Evolutionary conservation across 2,797 vertebrate genomes (phyloP).

Genomic region (Pseudomugil gertrudae): DNA sequence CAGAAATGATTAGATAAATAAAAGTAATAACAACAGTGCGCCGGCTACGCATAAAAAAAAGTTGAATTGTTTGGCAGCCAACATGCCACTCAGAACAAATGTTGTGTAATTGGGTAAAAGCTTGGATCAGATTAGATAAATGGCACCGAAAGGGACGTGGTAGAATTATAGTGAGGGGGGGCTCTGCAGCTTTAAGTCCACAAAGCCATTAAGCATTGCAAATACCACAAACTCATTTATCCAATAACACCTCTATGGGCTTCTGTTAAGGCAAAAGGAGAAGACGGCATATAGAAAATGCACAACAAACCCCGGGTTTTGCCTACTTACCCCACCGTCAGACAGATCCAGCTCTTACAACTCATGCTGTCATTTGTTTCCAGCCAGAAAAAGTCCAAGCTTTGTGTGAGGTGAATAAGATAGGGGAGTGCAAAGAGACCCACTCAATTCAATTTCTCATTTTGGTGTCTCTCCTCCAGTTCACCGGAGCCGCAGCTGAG

Average conservation of each 20-base stretch:
- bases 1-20: background rate
- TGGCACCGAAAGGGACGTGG: slow-evolving; percentile 33
- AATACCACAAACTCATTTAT: slow-evolving; percentile 78
- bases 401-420: slow-evolving; percentile 58
- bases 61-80: slow-evolving; percentile 37
- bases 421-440: slow-evolving; percentile 37
- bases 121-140: slow-evolving; percentile 7
- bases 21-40: slow-evolving; percentile 10
- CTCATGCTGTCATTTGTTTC: slow-evolving; percentile 74
- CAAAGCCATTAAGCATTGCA: slow-evolving; percentile 69
- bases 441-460: slow-evolving; percentile 69
- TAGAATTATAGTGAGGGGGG: slow-evolving; percentile 38
- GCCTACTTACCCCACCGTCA: slow-evolving; percentile 54
- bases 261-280: slow-evolving; percentile 43
- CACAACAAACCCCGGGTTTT: slow-evolving; percentile 43
- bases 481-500: slow-evolving; percentile 67
- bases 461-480: slow-evolving; percentile 74
- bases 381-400: slow-evolving; percentile 64
- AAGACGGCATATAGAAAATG: slow-evolving; percentile 47
- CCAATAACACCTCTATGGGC: slow-evolving; percentile 67
- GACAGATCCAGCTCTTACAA: slow-evolving; percentile 46
- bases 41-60: slow-evolving; percentile 33
- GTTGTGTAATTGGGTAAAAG: background rate
- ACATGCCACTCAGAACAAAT: background rate
- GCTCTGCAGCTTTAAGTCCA: slow-evolving; percentile 80